These are phyloP conservation scores for Brachyopa scutellaris DNA, from an alignment of 2,888 invertebrate genomes.

Conservation along the genomic window DNA sequence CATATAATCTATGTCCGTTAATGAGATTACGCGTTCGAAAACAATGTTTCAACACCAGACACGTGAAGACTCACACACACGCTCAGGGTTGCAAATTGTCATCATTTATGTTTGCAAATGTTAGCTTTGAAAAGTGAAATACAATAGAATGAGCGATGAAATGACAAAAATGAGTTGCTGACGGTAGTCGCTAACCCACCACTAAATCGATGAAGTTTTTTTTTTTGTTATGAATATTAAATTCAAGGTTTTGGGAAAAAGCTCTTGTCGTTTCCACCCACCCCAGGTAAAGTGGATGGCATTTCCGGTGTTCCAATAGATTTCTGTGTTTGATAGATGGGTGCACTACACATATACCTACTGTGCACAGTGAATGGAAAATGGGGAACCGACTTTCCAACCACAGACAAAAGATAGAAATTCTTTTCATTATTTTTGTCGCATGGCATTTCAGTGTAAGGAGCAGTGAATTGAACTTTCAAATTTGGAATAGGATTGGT, in stretches of 20 bases:
- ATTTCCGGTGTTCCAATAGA: too few relatives aligned
- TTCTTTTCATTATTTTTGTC: constrained; percentile 19
- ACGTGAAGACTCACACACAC: too few relatives aligned
- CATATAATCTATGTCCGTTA: not conserved
- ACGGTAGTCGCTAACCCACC: constrained; percentile 50
- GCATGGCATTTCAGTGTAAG: too few relatives aligned
- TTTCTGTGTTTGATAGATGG: too few relatives aligned
- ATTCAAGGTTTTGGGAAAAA: constrained; percentile 50
- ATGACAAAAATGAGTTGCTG: constrained; percentile 21
- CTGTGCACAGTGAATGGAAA: not conserved
- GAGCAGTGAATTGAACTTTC: not conserved
- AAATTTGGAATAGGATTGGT: not conserved
- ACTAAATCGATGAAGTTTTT: constrained; percentile 65
- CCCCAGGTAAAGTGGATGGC: not conserved
- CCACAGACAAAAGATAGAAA: constrained; percentile 12
- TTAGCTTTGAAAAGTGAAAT: not conserved
- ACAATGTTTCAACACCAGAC: too few relatives aligned
- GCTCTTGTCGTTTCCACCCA: not conserved
- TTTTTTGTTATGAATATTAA: constrained; percentile 65
- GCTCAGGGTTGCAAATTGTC: not conserved
- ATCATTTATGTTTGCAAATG: not conserved
- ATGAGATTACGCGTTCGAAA: constrained; percentile 20
- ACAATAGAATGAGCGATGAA: not conserved
- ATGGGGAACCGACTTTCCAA: constrained; percentile 52
- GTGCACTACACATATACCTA: too few relatives aligned